Evolutionary conservation across 2,888 invertebrate genomes (phyloP), one percentile per base, ranked within the genome.

Genomic region (Dilophus febrilis): DNA sequence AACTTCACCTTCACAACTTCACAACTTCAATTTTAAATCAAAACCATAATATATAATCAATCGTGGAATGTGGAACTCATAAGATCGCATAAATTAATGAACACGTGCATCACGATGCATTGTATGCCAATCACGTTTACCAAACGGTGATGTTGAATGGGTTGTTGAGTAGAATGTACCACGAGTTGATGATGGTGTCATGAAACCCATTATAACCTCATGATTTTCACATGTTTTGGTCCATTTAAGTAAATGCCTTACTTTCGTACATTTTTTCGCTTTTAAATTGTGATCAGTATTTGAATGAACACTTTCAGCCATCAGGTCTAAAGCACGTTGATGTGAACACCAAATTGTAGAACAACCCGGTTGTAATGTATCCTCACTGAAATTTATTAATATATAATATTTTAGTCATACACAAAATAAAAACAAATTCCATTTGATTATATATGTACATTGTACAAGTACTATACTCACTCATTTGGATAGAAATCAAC

Each of bases 231-330:
- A 44, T 5, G 12, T 5, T 19, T 37, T 37, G 14, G 26, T 14
- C 22, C 22, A 22, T 6, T 14, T 29, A 11, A 4, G 32, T 7
- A 31, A 19, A 3, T 12, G 11, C 11, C 39, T 22, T n/a, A 41
- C 41, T 3, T 38, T 40, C 8, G 22, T 22, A 29, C 42, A 42
- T 36, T 38, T 36, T 8, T 22, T 39, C 2, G 35, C 40, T 12
- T 39, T 29, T 30, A 42, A 44, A 27, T 35, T 41, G 12, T 35
- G 34, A 16, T 44, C 42, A 19, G 40, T 38, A 4, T 37, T 35
- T 3, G 31, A 27, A 19, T 39, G 30, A 12, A 44, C 44, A n/a
- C 40, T 39, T 38, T 44, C 42, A 17, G 44, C 44, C 18, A 33
- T 42, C 35, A 38, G 41, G n/a, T 42, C 39, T 33, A 34, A 38